Percentiles rank a stretch among this genome's conserved stretches.
Evolutionary conservation across 2,888 invertebrate genomes (phyloP).

Genomic region (Drosophila meridionalis): DNA sequence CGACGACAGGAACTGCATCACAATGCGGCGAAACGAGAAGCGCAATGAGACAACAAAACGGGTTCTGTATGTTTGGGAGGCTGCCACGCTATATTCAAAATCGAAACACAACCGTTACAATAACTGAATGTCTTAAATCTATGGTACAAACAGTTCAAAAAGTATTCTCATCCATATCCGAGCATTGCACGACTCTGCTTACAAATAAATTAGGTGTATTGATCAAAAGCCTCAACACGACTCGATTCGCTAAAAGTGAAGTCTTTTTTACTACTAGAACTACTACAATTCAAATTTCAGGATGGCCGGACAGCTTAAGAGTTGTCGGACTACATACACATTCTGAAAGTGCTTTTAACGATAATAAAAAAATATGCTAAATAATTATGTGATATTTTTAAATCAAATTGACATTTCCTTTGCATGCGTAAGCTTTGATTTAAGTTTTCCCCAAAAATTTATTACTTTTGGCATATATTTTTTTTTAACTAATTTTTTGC

Average conservation of each 20-base stretch:
- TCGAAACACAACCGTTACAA: neutral
- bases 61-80: neutral
- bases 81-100: neutral
- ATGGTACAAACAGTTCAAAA: neutral
- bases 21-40: constrained; percentile 2
- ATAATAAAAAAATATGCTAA: neutral
- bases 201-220: neutral
- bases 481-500: neutral
- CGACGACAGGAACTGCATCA: constrained; percentile 85
- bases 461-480: neutral
- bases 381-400: neutral
- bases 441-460: no score
- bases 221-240: neutral
- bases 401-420: no score
- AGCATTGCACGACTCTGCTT: neutral
- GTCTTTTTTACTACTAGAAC: neutral
- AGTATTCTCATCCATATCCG: neutral
- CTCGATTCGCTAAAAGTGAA: neutral
- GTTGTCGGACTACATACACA: neutral
- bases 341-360: neutral
- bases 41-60: neutral
- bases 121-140: neutral
- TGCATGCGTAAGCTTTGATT: no score
- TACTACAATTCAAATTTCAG: neutral
- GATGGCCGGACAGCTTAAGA: neutral